phyloP scores from a whole-genome alignment of 2,888 invertebrate species.

The Ephialtes manifestator region DNA sequence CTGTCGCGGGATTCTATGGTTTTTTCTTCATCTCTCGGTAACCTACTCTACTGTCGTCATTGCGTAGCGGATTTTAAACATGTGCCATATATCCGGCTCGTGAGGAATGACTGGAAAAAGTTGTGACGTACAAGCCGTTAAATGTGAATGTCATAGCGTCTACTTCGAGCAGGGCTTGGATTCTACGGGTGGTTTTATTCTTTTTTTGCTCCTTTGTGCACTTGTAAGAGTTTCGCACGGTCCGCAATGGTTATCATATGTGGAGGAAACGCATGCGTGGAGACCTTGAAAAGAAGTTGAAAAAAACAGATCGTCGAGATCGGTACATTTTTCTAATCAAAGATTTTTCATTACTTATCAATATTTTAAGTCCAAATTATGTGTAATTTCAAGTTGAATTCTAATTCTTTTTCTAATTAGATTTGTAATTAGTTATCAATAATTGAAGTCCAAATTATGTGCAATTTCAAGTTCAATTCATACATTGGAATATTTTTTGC shows the following conservation, averaged over 20 bases:
- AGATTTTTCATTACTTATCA: neutral
- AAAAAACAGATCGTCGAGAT: neutral
- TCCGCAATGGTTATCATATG: conserved; percentile 36
- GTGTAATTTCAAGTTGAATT: neutral
- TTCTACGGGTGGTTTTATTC: conserved; percentile 31
- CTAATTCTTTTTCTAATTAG: no score
- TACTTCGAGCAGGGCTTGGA: neutral
- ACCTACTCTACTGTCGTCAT: conserved; percentile 32
- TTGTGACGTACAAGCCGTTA: conserved; percentile 49
- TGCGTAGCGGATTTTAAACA: conserved; percentile 70
- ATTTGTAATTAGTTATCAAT: no score
- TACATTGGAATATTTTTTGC: no score
- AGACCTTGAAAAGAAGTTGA: neutral
- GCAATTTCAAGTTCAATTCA: no score
- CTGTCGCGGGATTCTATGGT: conserved; percentile 22
- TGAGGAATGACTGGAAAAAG: conserved; percentile 32
- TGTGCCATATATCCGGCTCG: conserved; percentile 75
- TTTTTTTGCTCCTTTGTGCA: conserved; percentile 32
- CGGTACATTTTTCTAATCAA: neutral
- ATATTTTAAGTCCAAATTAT: neutral
- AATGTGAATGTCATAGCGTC: conserved; percentile 17
- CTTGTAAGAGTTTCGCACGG: conserved; percentile 58
- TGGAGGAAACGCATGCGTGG: neutral
- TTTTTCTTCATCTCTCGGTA: conserved; percentile 18
- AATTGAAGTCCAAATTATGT: no score